These are phyloP conservation scores for Rosalia funebris DNA, from an alignment of 2,888 invertebrate genomes.

Conservation along the genomic window DNA sequence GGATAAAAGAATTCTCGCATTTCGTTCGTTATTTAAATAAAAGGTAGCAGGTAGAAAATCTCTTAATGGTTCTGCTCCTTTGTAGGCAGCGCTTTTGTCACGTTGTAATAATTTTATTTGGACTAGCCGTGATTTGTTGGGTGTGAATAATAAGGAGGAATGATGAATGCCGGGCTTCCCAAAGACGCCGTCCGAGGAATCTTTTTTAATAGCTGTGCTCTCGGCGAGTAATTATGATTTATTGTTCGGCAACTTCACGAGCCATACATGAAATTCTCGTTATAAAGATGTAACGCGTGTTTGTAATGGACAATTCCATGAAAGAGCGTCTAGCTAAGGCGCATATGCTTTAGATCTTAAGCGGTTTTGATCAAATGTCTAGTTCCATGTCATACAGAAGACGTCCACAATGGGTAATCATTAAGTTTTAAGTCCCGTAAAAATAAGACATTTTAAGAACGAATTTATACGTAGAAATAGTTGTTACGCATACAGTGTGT, in stretches of 20 bases:
- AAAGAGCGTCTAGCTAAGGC: slow-evolving; percentile 24
- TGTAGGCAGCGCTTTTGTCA: not conserved
- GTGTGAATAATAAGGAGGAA: slow-evolving; percentile 2
- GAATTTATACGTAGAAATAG: too few species aligned
- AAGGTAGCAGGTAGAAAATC: slow-evolving; percentile 1
- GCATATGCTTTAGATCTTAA: slow-evolving; percentile 14
- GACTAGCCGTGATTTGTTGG: slow-evolving; percentile 1
- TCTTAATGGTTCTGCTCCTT: not conserved
- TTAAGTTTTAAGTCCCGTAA: too few species aligned
- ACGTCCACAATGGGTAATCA: too few species aligned
- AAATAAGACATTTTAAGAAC: too few species aligned
- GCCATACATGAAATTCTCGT: slow-evolving; percentile 49
- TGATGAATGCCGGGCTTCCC: slow-evolving; percentile 11
- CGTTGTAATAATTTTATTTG: slow-evolving; percentile 4
- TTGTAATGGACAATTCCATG: slow-evolving; percentile 46
- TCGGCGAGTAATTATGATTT: slow-evolving; percentile 48
- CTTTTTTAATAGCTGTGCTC: slow-evolving; percentile 31
- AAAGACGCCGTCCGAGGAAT: slow-evolving; percentile 7
- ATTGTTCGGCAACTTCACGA: slow-evolving; percentile 47
- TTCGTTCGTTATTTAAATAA: slow-evolving; percentile 2
- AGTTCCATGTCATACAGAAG: too few species aligned
- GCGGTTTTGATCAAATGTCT: slow-evolving; percentile 14
- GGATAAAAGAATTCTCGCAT: not conserved
- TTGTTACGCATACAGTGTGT: too few species aligned
- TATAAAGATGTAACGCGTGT: slow-evolving; percentile 50